A percentile compares a stretch with the other conserved stretches of the same genome.
Evolutionary conservation across 2,888 invertebrate species (phyloP).

Genomic region (Abscondita cerata): DNA sequence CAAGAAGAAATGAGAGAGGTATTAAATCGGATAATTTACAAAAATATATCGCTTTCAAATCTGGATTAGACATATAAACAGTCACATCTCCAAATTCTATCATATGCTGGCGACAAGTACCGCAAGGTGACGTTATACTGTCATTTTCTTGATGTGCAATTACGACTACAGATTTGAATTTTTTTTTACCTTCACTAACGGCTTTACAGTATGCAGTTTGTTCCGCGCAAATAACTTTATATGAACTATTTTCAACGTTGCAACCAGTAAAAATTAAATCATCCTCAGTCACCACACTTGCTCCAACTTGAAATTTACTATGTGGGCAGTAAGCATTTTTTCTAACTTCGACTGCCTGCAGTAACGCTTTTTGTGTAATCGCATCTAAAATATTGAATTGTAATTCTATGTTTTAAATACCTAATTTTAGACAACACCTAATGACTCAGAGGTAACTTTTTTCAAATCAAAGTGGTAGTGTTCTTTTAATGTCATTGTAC

Average conservation of each 20-base stretch:
- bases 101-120: constrained; percentile 85
- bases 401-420: too few relatives aligned
- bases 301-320: constrained; percentile 89
- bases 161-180: constrained; percentile 76
- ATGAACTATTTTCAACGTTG: constrained; percentile 90
- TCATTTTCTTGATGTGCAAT: constrained; percentile 69
- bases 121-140: constrained; percentile 80
- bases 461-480: too few relatives aligned
- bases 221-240: constrained; percentile 88
- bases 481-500: too few relatives aligned
- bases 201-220: constrained; percentile 84
- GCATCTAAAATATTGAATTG: constrained; percentile 70
- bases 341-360: constrained; percentile 68
- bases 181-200: constrained; percentile 79
- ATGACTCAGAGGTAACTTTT: too few relatives aligned
- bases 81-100: constrained; percentile 78
- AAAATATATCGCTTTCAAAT: constrained; percentile 68
- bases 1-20: too few relatives aligned
- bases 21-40: constrained; percentile 69
- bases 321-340: constrained; percentile 81
- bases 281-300: constrained; percentile 77
- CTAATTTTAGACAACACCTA: too few relatives aligned
- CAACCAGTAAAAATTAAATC: constrained; percentile 78
- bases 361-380: constrained; percentile 67
- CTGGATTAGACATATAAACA: constrained; percentile 76